These are phyloP conservation scores for Galeopsomyia nigrocyanea DNA, from an alignment of 2,888 invertebrate genomes.

Conservation along the genomic window DNA sequence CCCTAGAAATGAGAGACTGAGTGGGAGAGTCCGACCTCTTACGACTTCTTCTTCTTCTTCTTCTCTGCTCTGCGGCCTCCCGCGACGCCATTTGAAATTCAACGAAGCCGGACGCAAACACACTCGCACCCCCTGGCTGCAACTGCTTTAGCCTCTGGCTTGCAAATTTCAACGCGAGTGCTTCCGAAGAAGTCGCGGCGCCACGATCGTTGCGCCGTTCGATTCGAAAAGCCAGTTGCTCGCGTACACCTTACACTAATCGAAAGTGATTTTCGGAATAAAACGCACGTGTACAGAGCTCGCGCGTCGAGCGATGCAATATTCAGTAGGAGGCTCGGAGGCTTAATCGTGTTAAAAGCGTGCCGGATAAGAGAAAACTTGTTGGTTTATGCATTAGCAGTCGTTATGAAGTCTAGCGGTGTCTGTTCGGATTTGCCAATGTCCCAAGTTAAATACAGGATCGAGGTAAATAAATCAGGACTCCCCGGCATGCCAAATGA, in stretches of 20 bases:
- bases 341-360: slow-evolving; percentile 26
- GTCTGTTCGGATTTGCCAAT: slow-evolving; percentile 25
- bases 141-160: background rate
- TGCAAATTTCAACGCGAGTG: too few relatives aligned
- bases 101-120: slow-evolving; percentile 56
- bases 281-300: background rate
- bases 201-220: too few relatives aligned
- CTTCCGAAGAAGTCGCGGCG: too few relatives aligned
- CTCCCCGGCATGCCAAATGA: slow-evolving; percentile 15
- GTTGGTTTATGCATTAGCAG: slow-evolving; percentile 29
- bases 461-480: slow-evolving; percentile 35
- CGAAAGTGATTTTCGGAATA: background rate
- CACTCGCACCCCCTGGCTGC: background rate
- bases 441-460: slow-evolving; percentile 31
- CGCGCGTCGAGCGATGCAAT: background rate
- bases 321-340: background rate
- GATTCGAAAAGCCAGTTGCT: too few relatives aligned
- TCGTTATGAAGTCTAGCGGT: slow-evolving; percentile 29
- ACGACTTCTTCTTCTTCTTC: slow-evolving; percentile 5
- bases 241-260: too few relatives aligned
- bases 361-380: slow-evolving; percentile 14
- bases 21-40: too few relatives aligned
- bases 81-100: slow-evolving; percentile 57
- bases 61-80: slow-evolving; percentile 31
- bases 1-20: background rate